Conservation (phyloP, 2,888 invertebrate species). For the Acronicta leporina region DNA sequence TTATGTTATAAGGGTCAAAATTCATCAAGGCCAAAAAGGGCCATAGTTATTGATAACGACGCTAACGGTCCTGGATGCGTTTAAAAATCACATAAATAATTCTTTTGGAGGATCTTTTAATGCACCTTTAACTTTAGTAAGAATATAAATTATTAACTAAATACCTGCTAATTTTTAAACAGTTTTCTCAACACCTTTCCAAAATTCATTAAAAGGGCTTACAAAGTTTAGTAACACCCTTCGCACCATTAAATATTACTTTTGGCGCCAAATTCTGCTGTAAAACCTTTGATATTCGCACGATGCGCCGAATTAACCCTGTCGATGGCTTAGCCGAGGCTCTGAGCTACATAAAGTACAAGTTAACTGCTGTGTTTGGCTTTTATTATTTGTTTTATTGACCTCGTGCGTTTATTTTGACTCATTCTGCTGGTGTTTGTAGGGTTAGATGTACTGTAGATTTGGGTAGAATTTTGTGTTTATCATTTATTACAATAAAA, state of each 20-base stretch:
- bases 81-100: no score
- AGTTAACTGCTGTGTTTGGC: conserved; percentile 65
- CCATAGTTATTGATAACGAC: no score
- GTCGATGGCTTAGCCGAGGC: conserved; percentile 60
- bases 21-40: no score
- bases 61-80: no score
- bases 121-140: no score
- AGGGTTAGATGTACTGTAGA: not conserved
- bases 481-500: no score
- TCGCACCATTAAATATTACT: conserved; percentile 51
- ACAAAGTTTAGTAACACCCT: conserved; percentile 31
- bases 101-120: no score
- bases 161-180: conserved; percentile 5
- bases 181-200: not conserved
- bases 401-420: conserved; percentile 56
- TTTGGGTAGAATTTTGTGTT: not conserved
- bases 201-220: conserved; percentile 17
- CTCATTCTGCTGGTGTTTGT: conserved; percentile 28
- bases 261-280: conserved; percentile 41
- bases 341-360: conserved; percentile 68
- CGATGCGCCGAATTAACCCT: conserved; percentile 50
- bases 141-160: not conserved
- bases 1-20: no score
- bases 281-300: conserved; percentile 55
- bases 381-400: conserved; percentile 75